Evolutionary conservation across 2,797 vertebrate genomes (phyloP), one percentile per base, ranked within the genome.

Genomic region (Phrynocephalus vlangalii): DNA sequence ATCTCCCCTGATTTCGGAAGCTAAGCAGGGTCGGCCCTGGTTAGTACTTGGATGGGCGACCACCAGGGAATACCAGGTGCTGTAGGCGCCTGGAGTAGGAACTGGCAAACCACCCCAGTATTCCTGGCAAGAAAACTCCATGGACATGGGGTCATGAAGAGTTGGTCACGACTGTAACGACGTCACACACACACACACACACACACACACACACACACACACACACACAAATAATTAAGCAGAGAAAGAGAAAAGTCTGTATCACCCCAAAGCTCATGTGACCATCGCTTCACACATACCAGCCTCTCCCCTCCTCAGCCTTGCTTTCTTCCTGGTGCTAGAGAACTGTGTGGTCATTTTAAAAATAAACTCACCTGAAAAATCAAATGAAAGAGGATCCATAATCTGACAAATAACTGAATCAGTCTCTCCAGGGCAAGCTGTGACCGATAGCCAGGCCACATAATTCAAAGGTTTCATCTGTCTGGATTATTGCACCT

Each of bases 361-460:
- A 24, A 38, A 28, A 85, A 52, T 60, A 56, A 77, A 56, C 75
- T 84, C 50, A 6, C 83, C 26, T 56, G 44, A 3, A 6, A 26
- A 30, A 84, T 87, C 56, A 79, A 72, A 67, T 70, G 72, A 30
- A 78, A 72, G 22, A 22, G 90, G 86, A 83, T 20, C 28, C 82
- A 78, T 7, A 1, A 60, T 52, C 63, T 79, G 73, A 82, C 18
- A 60, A 15, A 4, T 68, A 30, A 56, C 33, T 9, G 67, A 87
- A 88, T 82, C 73, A 71, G 20, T 24, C 50, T 67, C 60, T 91
- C 0, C 0, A 0, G 1, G 71, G 79, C 33, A 56, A 6, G 67
- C 81, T 11, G 76, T 70, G 4, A 60, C 84, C 76, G 82, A 87
- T 70, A 63, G 80, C 30, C 26, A 48, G 18, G 50, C 77, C 79